Percentiles rank a stretch among this genome's conserved stretches.
These are phyloP conservation scores for Leptobrachium ailaonicum DNA, from an alignment of 2,113 vertebrate genomes.

Conservation along the genomic window DNA sequence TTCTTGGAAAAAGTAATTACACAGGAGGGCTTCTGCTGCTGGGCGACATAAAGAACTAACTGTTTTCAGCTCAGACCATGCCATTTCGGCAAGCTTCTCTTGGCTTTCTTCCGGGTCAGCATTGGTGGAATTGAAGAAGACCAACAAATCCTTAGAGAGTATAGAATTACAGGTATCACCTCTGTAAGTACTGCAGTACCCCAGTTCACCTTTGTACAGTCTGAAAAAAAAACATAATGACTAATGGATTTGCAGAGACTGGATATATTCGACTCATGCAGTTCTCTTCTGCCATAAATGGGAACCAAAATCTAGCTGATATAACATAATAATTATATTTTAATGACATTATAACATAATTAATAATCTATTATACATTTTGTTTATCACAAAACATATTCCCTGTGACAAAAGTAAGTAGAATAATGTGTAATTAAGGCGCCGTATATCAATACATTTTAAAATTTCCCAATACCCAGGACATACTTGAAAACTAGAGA, in stretches of 20 bases:
- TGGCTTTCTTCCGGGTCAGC: slow-evolving; percentile 84
- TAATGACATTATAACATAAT: no score
- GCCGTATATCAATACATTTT: no score
- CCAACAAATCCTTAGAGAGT: slow-evolving; percentile 73
- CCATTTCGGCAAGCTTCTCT: slow-evolving; percentile 82
- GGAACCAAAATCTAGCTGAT: no score
- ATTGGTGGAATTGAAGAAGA: slow-evolving; percentile 92
- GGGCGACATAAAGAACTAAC: slow-evolving; percentile 79
- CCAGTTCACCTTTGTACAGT: slow-evolving; percentile 80
- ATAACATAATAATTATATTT: no score
- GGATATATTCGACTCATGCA: neutral
- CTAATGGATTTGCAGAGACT: neutral
- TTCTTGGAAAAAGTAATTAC: slow-evolving; percentile 85
- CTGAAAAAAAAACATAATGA: slow-evolving; percentile 62
- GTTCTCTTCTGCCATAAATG: no score
- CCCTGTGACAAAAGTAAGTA: no score
- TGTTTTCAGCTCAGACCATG: slow-evolving; percentile 79
- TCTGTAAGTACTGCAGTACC: slow-evolving; percentile 88
- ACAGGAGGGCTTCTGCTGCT: slow-evolving; percentile 81
- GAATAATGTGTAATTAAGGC: no score
- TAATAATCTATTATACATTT: no score
- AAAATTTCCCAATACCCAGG: no score
- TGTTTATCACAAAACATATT: no score
- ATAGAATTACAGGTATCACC: slow-evolving; percentile 80
- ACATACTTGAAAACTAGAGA: no score